Evolutionary conservation across 2,888 invertebrate genomes (phyloP), one percentile per base, ranked within the genome.

Genomic region (Brachyopa scutellaris): DNA sequence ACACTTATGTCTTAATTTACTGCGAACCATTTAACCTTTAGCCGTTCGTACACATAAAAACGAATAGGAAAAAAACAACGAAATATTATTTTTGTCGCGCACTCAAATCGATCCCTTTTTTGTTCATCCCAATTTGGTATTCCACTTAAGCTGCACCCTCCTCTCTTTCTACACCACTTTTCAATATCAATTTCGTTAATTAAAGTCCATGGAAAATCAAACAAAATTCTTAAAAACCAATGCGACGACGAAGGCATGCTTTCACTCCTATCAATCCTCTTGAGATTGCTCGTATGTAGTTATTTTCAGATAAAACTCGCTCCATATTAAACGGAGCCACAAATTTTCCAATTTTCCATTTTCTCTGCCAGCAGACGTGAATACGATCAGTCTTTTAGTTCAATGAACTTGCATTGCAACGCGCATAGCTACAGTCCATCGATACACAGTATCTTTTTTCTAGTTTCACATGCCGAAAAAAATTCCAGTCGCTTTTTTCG

Each of bases 141-240:
- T 38, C 57, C 67, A 55, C 55, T 57, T 67, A 13, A 33, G 33
- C 74, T 5, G 31, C 45, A 53, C 49, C 23, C 55, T 36, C 21
- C 59, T 51, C 45, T 26, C 8, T 59, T 51, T 13, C n/a, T n/a
- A n/a, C n/a, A 45, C 62, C 57, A 66, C 51, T 59, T 64, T 70
- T 70, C 76, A 61, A 66, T 82, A 82, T 77, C 77, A 82, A 77
- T 82, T 82, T 77, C 82, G 77, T 72, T 64, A 77, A 82, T 82
- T 82, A 82, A 77, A 64, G 47, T 82, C 69, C 64, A 82, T 77
- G 77, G 45, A 64, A 82, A 70, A 64, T 77, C 72, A 82, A 70
- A 82, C 77, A 77, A 77, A 77, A 51, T 45, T 33, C 2, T 11
- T 38, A 55, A 13, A 42, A 40, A 36, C 51, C 51, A 19, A 2